Evolutionary conservation across 2,888 invertebrate species (phyloP), one percentile per base, ranked within the genome.

Genomic region (Neelides folsomi): DNA sequence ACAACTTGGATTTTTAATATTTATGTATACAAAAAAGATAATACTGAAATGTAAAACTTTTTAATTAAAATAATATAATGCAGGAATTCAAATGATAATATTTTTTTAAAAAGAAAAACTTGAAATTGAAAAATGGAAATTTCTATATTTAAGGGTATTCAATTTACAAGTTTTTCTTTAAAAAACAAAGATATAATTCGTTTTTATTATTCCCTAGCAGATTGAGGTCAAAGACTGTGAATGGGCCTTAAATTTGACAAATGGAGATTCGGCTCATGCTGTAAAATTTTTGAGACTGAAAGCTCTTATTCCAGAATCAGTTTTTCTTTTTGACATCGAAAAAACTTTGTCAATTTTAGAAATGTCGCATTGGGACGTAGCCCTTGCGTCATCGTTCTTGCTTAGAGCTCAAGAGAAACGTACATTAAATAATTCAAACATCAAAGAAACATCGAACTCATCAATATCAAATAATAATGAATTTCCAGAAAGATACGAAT

Each of bases 361-460:
- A 49, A 73, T 74, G 45, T 75, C 78, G 19, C 73, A 75, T 53
- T 83, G 83, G 72, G 82, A 84, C 66, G 77, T 82, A 9, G 75
- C 76, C 7, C 77, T 79, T 61, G 83, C 83, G 1, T 78, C 81
- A 2, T 76, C 78, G 52, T 75, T 77, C 66, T 73, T 83, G 57
- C 68, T 77, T 9, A 56, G 55, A 38, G 56, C 54, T 37, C 56
- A 51, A 6, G 54, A 53, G 37, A 37, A 51, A 1, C 47, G 52
- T 13, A 16, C 52, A 49, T 36, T 38, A 49, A 49, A 5, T 27
- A 27, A 27, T n/a, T n/a, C n/a, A n/a, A n/a, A n/a, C n/a, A n/a
- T n/a, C n/a, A n/a, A n/a, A n/a, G n/a, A n/a, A n/a, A n/a, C n/a
- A n/a, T n/a, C 27, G 7, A 27, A 27, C 27, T 27, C 27, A 27